Conservation (phyloP, 2,113 vertebrate species). For the Aptenodytes forsteri region DNA sequence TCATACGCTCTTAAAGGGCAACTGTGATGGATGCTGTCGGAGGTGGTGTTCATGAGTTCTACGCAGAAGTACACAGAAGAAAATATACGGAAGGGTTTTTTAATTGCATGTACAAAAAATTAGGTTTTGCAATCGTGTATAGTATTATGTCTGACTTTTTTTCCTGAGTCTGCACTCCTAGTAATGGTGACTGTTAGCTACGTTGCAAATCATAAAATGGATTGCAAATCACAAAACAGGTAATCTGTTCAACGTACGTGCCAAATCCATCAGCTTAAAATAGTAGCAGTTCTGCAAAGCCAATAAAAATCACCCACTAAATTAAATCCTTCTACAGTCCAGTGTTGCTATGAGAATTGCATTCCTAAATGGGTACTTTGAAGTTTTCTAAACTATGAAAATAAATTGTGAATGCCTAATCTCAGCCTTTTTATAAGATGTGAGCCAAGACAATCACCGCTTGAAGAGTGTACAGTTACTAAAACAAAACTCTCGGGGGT, state of each 20-base stretch:
- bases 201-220: background rate
- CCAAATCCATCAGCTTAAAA: background rate
- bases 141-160: background rate
- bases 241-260: background rate
- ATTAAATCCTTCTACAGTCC: background rate
- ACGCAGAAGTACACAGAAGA: background rate
- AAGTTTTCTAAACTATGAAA: background rate
- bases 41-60: background rate
- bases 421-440: background rate
- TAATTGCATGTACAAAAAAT: background rate
- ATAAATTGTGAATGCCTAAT: background rate
- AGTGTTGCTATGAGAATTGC: background rate
- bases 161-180: background rate
- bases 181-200: background rate
- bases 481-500: background rate
- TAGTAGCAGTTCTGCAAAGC: background rate
- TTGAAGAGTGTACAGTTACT: background rate
- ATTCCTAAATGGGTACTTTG: background rate
- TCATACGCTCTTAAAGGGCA: accelerated
- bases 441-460: background rate
- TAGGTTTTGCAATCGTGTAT: background rate
- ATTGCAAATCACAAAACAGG: background rate
- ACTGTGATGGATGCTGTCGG: background rate
- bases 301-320: background rate
- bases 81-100: background rate